Evolutionary conservation across 2,113 vertebrate species (phyloP).

Genomic region (Empidonax alnorum): DNA sequence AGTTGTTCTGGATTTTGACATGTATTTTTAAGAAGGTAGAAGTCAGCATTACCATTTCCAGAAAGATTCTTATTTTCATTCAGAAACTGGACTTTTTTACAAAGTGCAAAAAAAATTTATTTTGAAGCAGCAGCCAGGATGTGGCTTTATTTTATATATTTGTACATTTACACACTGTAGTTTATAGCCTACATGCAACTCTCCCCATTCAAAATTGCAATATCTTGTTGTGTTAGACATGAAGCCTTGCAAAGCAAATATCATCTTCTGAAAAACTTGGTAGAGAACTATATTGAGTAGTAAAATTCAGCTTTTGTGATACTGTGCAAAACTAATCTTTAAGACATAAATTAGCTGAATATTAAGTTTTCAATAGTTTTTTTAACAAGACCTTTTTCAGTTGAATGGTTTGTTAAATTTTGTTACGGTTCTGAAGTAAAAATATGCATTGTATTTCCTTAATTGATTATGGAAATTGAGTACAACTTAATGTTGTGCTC

Average conservation of each 20-base stretch:
- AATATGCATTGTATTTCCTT: constrained; percentile 20
- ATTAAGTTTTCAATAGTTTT: constrained; percentile 24
- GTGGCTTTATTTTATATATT: not conserved
- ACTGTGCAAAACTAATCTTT: not conserved
- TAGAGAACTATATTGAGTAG: not conserved
- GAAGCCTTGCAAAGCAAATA: constrained; percentile 6
- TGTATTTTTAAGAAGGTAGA: constrained; percentile 1
- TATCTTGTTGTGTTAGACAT: not conserved
- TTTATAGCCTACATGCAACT: not conserved
- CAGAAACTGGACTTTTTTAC: not conserved
- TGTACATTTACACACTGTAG: not conserved
- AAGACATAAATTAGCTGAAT: constrained; percentile 28
- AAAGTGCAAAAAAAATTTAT: not conserved
- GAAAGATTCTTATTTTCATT: constrained; percentile 8
- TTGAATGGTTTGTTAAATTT: constrained; percentile 48
- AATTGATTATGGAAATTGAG: constrained; percentile 32
- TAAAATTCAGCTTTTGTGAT: not conserved
- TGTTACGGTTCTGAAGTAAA: constrained; percentile 23
- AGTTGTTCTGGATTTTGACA: not conserved
- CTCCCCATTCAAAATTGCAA: not conserved
- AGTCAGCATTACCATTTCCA: constrained; percentile 46
- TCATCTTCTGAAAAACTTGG: not conserved
- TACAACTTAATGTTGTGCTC: not conserved
- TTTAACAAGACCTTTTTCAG: constrained; percentile 20
- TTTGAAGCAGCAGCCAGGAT: not conserved